These are phyloP conservation scores for Coelopa pilipes DNA, from an alignment of 2,888 invertebrate species.

Conservation along the genomic window DNA sequence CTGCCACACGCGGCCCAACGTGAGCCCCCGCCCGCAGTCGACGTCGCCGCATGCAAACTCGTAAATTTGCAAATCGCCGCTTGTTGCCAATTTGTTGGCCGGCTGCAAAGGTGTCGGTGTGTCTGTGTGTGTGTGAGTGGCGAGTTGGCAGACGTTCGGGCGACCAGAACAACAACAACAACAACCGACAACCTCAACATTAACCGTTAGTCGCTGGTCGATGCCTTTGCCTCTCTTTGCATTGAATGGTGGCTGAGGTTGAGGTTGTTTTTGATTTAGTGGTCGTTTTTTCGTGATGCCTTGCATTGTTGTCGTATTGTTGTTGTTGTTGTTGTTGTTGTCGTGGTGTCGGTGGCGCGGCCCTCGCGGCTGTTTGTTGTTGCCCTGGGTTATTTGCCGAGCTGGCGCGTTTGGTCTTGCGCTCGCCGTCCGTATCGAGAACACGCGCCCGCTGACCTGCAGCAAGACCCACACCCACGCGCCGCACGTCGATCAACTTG, in stretches of 20 bases:
- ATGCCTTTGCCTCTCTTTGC: too few species aligned
- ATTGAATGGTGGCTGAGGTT: too few species aligned
- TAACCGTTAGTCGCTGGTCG: slow-evolving; percentile 5
- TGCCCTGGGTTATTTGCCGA: background rate
- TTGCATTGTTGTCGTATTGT: slow-evolving; percentile 1
- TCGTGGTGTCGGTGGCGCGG: too few species aligned
- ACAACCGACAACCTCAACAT: slow-evolving; percentile 10
- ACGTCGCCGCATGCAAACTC: slow-evolving; percentile 28
- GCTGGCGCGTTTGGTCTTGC: background rate
- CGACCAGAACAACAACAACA: slow-evolving; percentile 11
- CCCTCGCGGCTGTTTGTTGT: background rate
- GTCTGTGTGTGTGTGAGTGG: background rate
- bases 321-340: background rate
- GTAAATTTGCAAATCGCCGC: slow-evolving; percentile 30
- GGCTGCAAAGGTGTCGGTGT: background rate
- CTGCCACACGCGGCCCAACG: too few species aligned
- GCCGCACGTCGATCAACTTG: too few species aligned
- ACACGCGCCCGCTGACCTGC: slow-evolving; percentile 11
- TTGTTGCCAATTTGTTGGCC: slow-evolving; percentile 25
- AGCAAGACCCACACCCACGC: slow-evolving; percentile 2
- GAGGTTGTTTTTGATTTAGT: background rate
- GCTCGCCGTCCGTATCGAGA: too few species aligned
- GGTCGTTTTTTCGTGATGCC: too few species aligned
- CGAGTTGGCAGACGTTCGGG: slow-evolving; percentile 24
- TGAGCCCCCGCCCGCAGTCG: background rate